Conservation (phyloP, 2,113 vertebrate species). For the Forbesichthys agassizii region DNA sequence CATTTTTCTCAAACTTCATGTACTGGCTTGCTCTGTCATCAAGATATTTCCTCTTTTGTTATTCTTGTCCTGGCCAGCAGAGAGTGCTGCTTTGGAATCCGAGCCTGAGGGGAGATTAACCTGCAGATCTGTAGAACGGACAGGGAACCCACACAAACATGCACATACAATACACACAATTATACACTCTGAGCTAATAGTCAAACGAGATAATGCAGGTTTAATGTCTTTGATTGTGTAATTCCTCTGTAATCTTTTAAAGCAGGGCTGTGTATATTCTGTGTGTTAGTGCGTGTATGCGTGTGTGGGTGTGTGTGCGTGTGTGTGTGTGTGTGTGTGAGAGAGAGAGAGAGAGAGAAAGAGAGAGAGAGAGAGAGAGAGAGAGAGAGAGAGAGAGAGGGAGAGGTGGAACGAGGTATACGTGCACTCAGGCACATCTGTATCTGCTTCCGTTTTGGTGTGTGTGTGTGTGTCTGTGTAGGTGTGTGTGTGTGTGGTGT, state of each 20-base stretch:
- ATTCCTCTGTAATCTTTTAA: constrained; percentile 82
- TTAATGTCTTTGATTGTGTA: constrained; percentile 79
- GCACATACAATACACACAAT: constrained; percentile 41
- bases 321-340: background rate
- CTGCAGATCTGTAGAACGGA: constrained; percentile 51
- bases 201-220: constrained; percentile 51
- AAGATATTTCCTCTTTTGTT: constrained; percentile 12
- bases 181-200: constrained; percentile 14
- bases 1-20: background rate
- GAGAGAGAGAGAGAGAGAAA: background rate
- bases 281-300: constrained; percentile 26
- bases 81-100: constrained; percentile 58
- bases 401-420: background rate
- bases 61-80: constrained; percentile 71
- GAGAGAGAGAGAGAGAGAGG: too few species aligned
- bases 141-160: constrained; percentile 15
- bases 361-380: too few species aligned
- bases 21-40: too few species aligned
- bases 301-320: background rate
- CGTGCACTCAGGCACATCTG: background rate
- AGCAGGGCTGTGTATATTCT: constrained; percentile 65
- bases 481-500: constrained; percentile 3
- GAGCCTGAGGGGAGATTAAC: constrained; percentile 69
- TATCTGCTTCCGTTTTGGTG: background rate
- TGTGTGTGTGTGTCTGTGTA: background rate